Conservation (phyloP, 1,140 invertebrate species). For the Penaeus indicus region DNA sequence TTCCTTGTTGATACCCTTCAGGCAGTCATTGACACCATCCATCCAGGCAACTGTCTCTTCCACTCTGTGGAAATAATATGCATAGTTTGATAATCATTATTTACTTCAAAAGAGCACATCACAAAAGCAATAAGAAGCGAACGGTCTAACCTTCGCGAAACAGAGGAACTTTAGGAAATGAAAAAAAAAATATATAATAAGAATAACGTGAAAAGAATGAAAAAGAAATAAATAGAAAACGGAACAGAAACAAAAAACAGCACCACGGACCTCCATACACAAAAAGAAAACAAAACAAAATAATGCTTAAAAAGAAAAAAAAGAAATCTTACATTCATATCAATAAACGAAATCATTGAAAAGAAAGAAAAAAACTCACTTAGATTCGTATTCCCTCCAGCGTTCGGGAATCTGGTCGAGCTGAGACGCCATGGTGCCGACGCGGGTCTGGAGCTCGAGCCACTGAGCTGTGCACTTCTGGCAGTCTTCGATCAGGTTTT, state of each 20-base stretch:
- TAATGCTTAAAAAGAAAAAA: neutral
- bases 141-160: neutral
- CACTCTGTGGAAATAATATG: slow-evolving; percentile 74
- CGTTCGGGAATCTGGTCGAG: slow-evolving; percentile 89
- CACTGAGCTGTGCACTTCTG: slow-evolving; percentile 81
- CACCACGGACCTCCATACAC: too few species aligned
- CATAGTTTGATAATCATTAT: too few species aligned
- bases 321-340: neutral
- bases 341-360: neutral
- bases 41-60: slow-evolving; percentile 90
- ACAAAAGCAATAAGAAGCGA: too few species aligned
- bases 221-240: too few species aligned
- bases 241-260: too few species aligned
- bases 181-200: neutral
- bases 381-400: slow-evolving; percentile 87
- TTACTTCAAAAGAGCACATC: too few species aligned
- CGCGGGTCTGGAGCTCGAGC: slow-evolving; percentile 79
- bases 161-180: neutral
- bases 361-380: slow-evolving; percentile 71
- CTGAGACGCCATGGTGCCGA: slow-evolving; percentile 81
- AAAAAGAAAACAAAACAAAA: too few species aligned
- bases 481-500: slow-evolving; percentile 76
- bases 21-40: slow-evolving; percentile 85
- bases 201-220: neutral
- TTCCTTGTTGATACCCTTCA: slow-evolving; percentile 86